Conservation (phyloP, 2,113 vertebrate species). For the Acrocephalus arundinaceus region DNA sequence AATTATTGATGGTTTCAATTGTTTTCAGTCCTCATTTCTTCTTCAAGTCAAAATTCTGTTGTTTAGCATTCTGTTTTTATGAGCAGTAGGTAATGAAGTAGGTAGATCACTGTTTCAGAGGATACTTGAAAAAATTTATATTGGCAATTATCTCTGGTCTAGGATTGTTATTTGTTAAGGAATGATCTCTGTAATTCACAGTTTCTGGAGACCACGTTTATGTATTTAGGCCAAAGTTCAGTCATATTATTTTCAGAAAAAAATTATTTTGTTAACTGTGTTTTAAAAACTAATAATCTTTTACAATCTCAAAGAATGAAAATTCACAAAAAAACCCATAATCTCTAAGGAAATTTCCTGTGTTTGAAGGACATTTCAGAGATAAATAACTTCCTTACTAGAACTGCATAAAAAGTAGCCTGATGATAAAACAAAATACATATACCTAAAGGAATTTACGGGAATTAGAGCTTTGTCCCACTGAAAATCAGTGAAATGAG, state of each 20-base stretch:
- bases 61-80: not conserved
- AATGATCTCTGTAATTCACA: not conserved
- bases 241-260: not conserved
- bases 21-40: not conserved
- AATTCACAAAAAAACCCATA: not conserved
- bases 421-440: not conserved
- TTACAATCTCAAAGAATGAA: not conserved
- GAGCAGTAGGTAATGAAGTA: not conserved
- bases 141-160: not conserved
- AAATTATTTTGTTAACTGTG: rapidly evolving
- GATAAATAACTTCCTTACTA: not conserved
- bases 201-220: not conserved
- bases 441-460: not conserved
- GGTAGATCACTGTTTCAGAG: not conserved
- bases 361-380: not conserved
- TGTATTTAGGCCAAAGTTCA: not conserved
- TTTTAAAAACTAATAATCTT: not conserved
- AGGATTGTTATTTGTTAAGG: not conserved
- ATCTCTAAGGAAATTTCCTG: not conserved
- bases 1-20: not conserved
- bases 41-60: not conserved
- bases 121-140: not conserved
- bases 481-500: not conserved
- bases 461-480: not conserved
- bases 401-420: not conserved